Evolutionary conservation across 2,888 invertebrate species (phyloP).

Genomic region (Bellardia pandia): DNA sequence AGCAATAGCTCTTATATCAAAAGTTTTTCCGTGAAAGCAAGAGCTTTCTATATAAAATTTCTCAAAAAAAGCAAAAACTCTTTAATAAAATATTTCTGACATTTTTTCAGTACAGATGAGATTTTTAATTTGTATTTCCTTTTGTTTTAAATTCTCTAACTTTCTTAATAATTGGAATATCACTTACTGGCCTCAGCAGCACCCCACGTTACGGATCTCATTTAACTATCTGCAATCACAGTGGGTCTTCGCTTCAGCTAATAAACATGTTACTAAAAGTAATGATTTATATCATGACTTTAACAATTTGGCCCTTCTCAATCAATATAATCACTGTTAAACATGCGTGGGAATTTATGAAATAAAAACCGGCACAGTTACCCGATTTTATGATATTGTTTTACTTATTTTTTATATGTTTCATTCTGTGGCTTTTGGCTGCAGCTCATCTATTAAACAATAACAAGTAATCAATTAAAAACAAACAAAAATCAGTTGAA

Average conservation of each 20-base stretch:
- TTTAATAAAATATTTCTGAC: too few relatives aligned
- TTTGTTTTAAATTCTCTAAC: background rate
- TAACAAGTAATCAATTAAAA: constrained; percentile 72
- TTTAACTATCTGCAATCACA: constrained; percentile 34
- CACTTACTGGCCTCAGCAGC: background rate
- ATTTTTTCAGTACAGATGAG: too few relatives aligned
- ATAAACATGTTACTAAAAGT: constrained; percentile 41
- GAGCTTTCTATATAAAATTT: background rate
- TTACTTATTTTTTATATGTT: background rate
- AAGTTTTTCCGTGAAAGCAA: background rate
- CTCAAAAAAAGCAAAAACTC: too few relatives aligned
- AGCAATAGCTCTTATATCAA: background rate
- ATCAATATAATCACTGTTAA: constrained; percentile 55
- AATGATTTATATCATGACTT: constrained; percentile 71
- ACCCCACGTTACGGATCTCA: constrained; percentile 26
- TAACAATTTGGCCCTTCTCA: constrained; percentile 50
- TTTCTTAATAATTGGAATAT: constrained; percentile 8
- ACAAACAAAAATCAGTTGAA: constrained; percentile 41
- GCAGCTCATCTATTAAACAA: constrained; percentile 32
- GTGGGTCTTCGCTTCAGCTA: constrained; percentile 35
- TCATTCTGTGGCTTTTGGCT: background rate
- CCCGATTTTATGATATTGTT: constrained; percentile 19
- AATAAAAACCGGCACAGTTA: constrained; percentile 48
- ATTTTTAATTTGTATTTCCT: too few relatives aligned
- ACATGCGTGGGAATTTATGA: constrained; percentile 70